Conservation (phyloP, 2,797 vertebrate species). For the Masticophis lateralis region DNA sequence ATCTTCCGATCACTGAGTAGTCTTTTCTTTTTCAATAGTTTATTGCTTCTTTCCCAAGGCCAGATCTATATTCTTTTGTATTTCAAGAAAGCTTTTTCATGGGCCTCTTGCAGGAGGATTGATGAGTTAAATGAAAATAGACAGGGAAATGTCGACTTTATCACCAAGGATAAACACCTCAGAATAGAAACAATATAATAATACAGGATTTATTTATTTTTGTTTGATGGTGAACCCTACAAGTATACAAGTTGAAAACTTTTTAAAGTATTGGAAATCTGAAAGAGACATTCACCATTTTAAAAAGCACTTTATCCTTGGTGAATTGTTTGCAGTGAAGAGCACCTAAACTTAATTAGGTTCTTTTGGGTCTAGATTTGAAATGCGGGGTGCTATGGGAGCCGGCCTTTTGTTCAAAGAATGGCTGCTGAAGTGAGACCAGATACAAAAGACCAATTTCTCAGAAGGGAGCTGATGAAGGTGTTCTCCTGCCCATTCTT, state of each 20-base stretch:
- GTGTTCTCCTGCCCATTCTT: background rate
- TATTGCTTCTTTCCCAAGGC: background rate
- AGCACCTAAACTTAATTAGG: background rate
- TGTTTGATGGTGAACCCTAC: background rate
- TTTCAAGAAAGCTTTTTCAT: background rate
- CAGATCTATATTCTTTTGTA: background rate
- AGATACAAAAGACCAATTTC: background rate
- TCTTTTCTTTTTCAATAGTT: background rate
- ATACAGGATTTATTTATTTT: background rate
- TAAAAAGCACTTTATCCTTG: background rate
- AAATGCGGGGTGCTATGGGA: background rate
- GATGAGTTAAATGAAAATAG: background rate
- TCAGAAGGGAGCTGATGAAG: background rate
- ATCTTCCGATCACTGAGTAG: background rate
- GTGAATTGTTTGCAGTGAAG: background rate
- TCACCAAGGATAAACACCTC: background rate
- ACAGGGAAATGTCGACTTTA: background rate
- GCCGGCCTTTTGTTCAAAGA: background rate
- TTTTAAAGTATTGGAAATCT: background rate
- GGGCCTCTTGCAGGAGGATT: background rate
- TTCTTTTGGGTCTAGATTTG: background rate
- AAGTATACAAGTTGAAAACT: background rate
- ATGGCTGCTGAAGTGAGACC: background rate
- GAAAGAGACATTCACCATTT: background rate
- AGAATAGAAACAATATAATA: background rate